Base-by-base conservation (phyloP, 2,113 vertebrate species). In the Myocastor coypus region DNA sequence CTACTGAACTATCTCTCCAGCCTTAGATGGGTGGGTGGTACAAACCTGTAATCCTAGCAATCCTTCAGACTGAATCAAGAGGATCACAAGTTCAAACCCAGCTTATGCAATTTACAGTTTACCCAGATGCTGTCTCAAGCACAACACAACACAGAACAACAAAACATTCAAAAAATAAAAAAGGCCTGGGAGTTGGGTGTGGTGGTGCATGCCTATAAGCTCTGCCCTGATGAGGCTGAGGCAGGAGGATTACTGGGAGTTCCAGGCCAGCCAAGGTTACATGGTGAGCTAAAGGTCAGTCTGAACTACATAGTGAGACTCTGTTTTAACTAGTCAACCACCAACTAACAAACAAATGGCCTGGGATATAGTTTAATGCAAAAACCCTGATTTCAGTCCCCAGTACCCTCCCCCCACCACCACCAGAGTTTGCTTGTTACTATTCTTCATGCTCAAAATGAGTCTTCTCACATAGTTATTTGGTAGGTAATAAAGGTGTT, bases 401-500 rank as follows among this genome's bases (percentile, higher is more conserved):
- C 69, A 73, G 69, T 73, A 73, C 20, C 69, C 37, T n/a, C 37
- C 34, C 37, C 69, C 24, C 34, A 37, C 7, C 20, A 7, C 20
- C 3, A 40, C 16, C 2, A 20, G 6, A 37, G 68, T 37, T 71
- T 71, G 68, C 32, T n/a, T 69, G 24, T 68, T 92, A 52, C 14
- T 83, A 17, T 83, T 84, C 42, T 95, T 52, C 5, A 11, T 78
- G 78, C 66, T 75, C 63, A 1, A 81, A 82, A 77, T 32, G 84
- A 30, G 4, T 88, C 28, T 7, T 17, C 7, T 83, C 37, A 40
- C 9, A 10, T 88, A n/a, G n/a, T 71, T 71, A 59, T 78, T 83
- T 94, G 20, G 12, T 85, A 68, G 71, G 96, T 83, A 86, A 1
- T 94, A 94, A 94, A 71, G 12, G 3, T 92, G 57, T 89, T 78